These are phyloP conservation scores for Brachionus asplanchnoidis DNA, from an alignment of 1,140 invertebrate genomes.

Conservation along the genomic window DNA sequence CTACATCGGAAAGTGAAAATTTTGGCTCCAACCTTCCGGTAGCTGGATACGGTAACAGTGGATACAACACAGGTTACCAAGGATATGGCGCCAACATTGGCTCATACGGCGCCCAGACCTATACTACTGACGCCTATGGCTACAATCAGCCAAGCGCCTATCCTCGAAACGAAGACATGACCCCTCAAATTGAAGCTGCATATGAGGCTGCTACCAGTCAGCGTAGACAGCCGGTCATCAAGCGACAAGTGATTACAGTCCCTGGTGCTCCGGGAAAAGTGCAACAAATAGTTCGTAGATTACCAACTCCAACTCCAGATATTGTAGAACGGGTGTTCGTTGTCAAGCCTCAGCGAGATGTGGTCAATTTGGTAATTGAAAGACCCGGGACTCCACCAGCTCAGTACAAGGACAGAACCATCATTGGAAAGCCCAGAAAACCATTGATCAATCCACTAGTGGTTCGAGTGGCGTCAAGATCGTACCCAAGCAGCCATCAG, in stretches of 20 bases:
- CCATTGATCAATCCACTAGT: slow-evolving; percentile 13
- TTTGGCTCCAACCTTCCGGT: neutral
- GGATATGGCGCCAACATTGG: neutral
- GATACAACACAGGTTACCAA: slow-evolving; percentile 2
- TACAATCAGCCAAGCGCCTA: neutral
- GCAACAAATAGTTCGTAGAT: slow-evolving; percentile 5
- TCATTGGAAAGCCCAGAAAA: neutral
- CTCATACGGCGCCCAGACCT: neutral
- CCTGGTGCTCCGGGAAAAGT: slow-evolving; percentile 23
- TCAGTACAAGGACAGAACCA: slow-evolving; percentile 28
- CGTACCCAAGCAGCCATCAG: neutral
- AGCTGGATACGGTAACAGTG: slow-evolving; percentile 15
- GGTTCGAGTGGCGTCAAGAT: slow-evolving; percentile 21
- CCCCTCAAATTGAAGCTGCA: slow-evolving; percentile 27
- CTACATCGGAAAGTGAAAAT: slow-evolving; percentile 34
- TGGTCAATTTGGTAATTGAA: slow-evolving; percentile 32
- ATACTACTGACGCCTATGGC: neutral
- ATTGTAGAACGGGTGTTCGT: slow-evolving; percentile 33
- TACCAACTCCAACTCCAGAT: slow-evolving; percentile 38
- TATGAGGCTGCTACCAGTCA: slow-evolving; percentile 26
- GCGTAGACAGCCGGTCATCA: slow-evolving; percentile 21
- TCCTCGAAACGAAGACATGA: neutral
- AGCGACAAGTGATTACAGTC: slow-evolving; percentile 29
- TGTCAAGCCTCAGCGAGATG: slow-evolving; percentile 3
- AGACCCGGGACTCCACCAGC: slow-evolving; percentile 35